A percentile compares a stretch with the other conserved stretches of the same genome.
Conservation (phyloP, 2,797 vertebrate genomes). For the Heliangelus exortis region DNA sequence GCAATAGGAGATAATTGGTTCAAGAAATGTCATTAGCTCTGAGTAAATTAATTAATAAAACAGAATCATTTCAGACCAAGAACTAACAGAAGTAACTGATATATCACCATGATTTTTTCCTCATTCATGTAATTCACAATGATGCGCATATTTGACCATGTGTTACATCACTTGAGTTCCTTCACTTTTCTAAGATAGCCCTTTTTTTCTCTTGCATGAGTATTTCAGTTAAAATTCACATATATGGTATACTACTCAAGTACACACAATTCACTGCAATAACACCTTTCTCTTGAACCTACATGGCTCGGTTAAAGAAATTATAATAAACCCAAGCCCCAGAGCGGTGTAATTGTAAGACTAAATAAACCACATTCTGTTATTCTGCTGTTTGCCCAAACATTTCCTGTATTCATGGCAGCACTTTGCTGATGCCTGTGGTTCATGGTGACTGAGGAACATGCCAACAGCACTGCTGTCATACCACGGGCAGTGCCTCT, state of each 20-base stretch:
- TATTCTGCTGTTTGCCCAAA: neutral
- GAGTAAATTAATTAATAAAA: conserved; percentile 35
- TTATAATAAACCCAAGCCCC: fast-evolving
- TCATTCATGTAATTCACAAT: neutral
- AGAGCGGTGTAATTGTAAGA: neutral
- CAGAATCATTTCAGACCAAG: conserved; percentile 23
- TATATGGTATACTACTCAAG: neutral
- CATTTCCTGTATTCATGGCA: fast-evolving
- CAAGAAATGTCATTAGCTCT: conserved; percentile 45
- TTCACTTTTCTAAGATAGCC: neutral
- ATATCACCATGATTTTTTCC: neutral
- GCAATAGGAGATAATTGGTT: conserved; percentile 54
- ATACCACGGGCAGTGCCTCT: neutral
- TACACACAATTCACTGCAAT: neutral
- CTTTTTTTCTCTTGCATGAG: neutral
- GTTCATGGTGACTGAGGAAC: neutral
- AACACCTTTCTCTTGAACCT: neutral
- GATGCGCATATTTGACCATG: neutral
- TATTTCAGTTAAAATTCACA: neutral
- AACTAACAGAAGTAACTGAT: conserved; percentile 3
- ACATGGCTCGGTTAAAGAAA: neutral
- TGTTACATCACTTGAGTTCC: neutral
- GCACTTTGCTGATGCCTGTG: neutral
- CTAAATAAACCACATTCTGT: neutral
- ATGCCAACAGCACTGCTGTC: neutral